Evolutionary conservation across 2,113 vertebrate genomes (phyloP), one percentile per base, ranked within the genome.

Genomic region (Zosterops hypoxanthus): DNA sequence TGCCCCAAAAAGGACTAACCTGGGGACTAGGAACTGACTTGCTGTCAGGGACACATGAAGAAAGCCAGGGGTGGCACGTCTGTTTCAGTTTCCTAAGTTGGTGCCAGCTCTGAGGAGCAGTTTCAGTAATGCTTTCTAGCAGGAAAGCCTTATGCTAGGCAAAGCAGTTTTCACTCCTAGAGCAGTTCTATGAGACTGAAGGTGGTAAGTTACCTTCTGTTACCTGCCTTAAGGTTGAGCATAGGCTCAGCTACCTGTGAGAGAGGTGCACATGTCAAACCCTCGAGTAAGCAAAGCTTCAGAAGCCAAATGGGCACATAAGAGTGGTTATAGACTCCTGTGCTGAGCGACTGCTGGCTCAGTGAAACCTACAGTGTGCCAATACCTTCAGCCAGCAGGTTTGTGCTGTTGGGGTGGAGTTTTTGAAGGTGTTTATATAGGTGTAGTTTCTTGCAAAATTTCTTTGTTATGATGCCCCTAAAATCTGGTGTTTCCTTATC

Each of bases 151-250:
- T 72, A 9, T 11, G 55, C 50, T 77, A 17, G 23, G 70, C 36
- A 89, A 64, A 72, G 80, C 75, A 56, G 36, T 52, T 90, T 75
- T 70, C 33, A 17, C 70, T 93, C 81, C 52, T 61, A 5, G 55
- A 65, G 63, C 22, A 55, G 68, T 86, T 94, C 75, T 12, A 3
- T 31, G 81, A 65, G 69, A 33, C 20, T 47, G 53, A 84, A 78
- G 90, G 83, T 72, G 87, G 46, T 52, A 34, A 80, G 69, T 90
- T 76, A 49, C 72, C 69, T 92, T 90, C 88, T 66, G 63, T 53
- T 84, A 46, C 34, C 94, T 96, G 95, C 92, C 94, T 94, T 93
- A 92, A 83, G 75, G 69, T 8, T 86, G 94, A 92, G 87, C 17
- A 0, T 22, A 3, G n/a, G 64, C 86, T 90, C 75, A 55, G 94